A percentile compares a stretch with the other conserved stretches of the same genome.
phyloP scores from a whole-genome alignment of 2,797 vertebrate genomes.

The Antrozous pallidus region DNA sequence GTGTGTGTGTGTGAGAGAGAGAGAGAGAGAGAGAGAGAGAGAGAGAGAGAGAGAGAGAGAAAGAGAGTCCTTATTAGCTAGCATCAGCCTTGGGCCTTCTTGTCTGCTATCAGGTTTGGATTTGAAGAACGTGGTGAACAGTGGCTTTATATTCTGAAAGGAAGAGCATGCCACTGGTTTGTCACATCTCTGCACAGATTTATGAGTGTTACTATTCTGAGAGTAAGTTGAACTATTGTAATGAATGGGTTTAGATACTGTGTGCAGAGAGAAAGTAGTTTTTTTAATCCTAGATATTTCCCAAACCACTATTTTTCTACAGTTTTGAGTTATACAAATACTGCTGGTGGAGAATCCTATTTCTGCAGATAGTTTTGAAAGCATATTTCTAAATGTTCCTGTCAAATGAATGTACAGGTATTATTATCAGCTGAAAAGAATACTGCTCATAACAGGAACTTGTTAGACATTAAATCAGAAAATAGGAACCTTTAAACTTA shows the following conservation, averaged over 20 bases:
- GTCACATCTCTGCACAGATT: not conserved
- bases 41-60: not conserved
- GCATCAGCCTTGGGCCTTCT: not conserved
- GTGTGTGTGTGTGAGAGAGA: too few relatives aligned
- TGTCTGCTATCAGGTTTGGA: not conserved
- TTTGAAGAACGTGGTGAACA: not conserved
- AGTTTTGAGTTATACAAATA: not conserved
- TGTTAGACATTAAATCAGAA: not conserved
- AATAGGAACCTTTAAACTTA: not conserved
- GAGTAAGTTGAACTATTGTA: not conserved
- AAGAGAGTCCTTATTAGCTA: not conserved
- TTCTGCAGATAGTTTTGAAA: not conserved
- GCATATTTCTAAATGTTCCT: not conserved
- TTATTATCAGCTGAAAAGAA: not conserved
- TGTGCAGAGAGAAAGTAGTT: not conserved
- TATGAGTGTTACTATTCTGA: not conserved
- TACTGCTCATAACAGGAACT: not conserved
- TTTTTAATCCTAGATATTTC: not conserved
- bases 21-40: not conserved
- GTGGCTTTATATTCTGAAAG: not conserved
- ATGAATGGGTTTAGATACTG: not conserved
- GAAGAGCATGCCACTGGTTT: not conserved
- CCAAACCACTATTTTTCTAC: not conserved
- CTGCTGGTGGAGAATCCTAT: not conserved
- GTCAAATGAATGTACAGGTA: not conserved